These are phyloP conservation scores for Aphaenogaster floridana DNA, from an alignment of 1,140 invertebrate genomes.

Conservation along the genomic window DNA sequence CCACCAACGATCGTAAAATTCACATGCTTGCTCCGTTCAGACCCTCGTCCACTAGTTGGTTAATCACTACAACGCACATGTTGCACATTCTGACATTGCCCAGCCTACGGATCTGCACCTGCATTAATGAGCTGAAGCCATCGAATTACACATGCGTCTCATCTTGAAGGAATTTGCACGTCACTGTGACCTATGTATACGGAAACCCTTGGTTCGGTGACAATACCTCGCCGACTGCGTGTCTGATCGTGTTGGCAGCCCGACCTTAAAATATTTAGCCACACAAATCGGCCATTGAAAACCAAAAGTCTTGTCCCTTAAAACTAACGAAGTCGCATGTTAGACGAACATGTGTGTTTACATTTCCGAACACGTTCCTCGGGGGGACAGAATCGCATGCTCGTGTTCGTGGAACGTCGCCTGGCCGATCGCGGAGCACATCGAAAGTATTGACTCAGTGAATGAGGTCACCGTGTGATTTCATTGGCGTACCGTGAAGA, in stretches of 20 bases:
- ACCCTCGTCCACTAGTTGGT: neutral
- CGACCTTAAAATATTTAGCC: neutral
- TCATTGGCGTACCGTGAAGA: constrained; percentile 64
- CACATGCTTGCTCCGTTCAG: neutral
- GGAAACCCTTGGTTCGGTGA: neutral
- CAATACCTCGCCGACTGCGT: neutral
- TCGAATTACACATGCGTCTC: neutral
- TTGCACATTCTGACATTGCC: neutral
- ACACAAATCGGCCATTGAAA: neutral
- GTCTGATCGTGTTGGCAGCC: neutral
- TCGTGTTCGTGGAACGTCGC: constrained; percentile 62
- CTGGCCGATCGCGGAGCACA: constrained; percentile 56
- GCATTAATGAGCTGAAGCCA: neutral
- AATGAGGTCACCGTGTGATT: constrained; percentile 75
- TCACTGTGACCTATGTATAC: neutral
- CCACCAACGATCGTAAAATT: neutral
- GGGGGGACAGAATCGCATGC: constrained; percentile 45
- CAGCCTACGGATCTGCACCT: neutral
- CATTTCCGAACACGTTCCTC: constrained; percentile 66
- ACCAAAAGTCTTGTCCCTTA: constrained; percentile 38
- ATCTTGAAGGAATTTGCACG: neutral
- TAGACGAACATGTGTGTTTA: constrained; percentile 65
- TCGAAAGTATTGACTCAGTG: constrained; percentile 72
- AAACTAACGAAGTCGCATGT: constrained; percentile 28
- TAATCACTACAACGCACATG: constrained; percentile 15